Evolutionary conservation across 2,113 vertebrate genomes (phyloP).

Genomic region (Eubucco bourcierii): DNA sequence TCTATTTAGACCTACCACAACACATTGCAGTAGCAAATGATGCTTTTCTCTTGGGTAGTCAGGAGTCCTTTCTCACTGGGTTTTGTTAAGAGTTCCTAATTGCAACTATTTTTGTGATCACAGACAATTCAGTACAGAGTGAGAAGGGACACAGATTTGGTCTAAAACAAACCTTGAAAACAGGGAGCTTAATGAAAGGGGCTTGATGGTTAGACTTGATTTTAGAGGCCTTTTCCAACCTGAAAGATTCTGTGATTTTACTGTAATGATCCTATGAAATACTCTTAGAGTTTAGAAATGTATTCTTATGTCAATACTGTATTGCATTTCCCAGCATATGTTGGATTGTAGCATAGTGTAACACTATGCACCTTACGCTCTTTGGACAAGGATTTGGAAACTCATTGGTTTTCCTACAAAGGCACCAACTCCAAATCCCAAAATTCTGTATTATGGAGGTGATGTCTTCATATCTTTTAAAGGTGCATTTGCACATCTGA

Average conservation of each 20-base stretch:
- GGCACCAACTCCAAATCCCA: neutral
- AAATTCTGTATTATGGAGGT: neutral
- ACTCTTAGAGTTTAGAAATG: neutral
- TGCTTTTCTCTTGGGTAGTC: neutral
- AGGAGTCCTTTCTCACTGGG: neutral
- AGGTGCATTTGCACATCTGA: neutral
- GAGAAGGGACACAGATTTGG: neutral
- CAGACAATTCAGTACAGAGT: neutral
- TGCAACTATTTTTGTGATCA: neutral
- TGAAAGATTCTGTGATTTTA: too few species aligned
- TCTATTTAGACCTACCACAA: too few species aligned
- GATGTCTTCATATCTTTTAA: neutral
- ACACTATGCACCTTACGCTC: fast-evolving
- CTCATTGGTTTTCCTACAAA: neutral
- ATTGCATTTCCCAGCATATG: neutral
- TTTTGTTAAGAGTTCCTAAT: neutral
- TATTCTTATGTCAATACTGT: neutral
- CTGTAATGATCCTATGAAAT: neutral
- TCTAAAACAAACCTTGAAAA: neutral
- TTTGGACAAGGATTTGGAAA: neutral
- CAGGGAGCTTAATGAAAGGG: neutral
- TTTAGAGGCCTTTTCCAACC: too few species aligned
- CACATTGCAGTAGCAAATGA: neutral
- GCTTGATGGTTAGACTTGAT: too few species aligned
- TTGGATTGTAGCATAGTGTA: neutral